phyloP scores from a whole-genome alignment of 2,113 vertebrate species.

The Falcunculus frontatus region DNA sequence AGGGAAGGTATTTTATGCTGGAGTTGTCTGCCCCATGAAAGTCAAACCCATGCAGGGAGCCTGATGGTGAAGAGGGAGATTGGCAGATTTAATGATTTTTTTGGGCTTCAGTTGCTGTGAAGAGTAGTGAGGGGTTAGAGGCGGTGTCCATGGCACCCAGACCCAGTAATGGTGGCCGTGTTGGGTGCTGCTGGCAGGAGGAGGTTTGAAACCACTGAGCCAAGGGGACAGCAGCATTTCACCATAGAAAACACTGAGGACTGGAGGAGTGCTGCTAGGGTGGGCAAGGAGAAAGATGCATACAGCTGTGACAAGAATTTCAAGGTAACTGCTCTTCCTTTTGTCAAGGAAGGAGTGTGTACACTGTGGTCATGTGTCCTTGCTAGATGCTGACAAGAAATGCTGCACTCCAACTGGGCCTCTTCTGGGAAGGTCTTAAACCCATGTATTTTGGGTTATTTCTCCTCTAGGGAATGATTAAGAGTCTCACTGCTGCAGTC shows the following conservation, averaged over 20 bases:
- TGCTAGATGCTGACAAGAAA: background rate
- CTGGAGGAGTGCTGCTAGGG: background rate
- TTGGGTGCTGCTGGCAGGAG: background rate
- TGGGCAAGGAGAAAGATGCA: background rate
- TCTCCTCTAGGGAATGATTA: background rate
- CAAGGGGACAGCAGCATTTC: background rate
- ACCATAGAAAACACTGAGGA: background rate
- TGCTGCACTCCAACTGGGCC: background rate
- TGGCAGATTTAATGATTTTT: background rate
- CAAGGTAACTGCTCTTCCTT: background rate
- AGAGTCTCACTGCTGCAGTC: background rate
- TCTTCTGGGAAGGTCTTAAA: background rate
- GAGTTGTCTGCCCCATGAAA: background rate
- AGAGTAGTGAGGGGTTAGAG: background rate
- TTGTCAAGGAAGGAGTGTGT: background rate
- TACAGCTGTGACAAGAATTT: background rate
- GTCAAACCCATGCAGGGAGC: background rate
- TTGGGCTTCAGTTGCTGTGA: background rate
- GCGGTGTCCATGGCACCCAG: background rate
- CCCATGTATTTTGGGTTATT: background rate
- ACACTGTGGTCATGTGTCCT: accelerated
- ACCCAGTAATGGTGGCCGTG: accelerated
- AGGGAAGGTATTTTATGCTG: background rate
- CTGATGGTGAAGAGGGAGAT: background rate
- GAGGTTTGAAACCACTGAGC: background rate